A percentile compares a stretch with the other conserved stretches of the same genome.
phyloP scores from a whole-genome alignment of 1,140 invertebrate species.

The Heliconius melpomene region DNA sequence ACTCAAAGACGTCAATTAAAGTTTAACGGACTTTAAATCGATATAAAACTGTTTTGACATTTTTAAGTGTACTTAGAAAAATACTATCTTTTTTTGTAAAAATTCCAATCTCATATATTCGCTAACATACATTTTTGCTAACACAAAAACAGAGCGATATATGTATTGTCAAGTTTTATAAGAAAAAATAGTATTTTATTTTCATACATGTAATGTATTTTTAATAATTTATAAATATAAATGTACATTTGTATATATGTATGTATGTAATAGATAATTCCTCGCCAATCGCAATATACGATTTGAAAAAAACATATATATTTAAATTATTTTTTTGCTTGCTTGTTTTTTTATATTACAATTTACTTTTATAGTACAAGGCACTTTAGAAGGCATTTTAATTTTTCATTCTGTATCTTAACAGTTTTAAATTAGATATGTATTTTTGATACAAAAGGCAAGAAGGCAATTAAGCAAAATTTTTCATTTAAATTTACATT shows the following conservation, averaged over 20 bases:
- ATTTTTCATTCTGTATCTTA: no score
- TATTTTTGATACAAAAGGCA: no score
- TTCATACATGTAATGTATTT: not conserved
- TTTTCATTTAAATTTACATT: no score
- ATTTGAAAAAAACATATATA: no score
- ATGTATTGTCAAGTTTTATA: conserved; percentile 14
- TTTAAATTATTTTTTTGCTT: no score
- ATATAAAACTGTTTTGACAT: not conserved
- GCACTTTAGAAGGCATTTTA: not conserved
- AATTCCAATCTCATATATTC: conserved; percentile 27
- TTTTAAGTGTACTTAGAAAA: not conserved
- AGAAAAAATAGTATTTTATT: not conserved
- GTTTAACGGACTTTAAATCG: not conserved
- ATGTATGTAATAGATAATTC: not conserved
- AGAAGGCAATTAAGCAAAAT: no score
- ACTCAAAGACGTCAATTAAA: not conserved
- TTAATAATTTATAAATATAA: not conserved
- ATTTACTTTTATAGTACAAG: not conserved
- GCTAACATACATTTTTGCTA: conserved; percentile 45
- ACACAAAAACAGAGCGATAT: conserved; percentile 46
- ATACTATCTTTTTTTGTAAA: not conserved
- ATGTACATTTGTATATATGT: not conserved
- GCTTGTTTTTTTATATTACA: not conserved
- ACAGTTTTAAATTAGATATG: no score
- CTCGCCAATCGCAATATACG: no score